A percentile compares a stretch with the other conserved stretches of the same genome.
phyloP scores from a whole-genome alignment of 2,113 vertebrate species.

The Callipepla squamata region DNA sequence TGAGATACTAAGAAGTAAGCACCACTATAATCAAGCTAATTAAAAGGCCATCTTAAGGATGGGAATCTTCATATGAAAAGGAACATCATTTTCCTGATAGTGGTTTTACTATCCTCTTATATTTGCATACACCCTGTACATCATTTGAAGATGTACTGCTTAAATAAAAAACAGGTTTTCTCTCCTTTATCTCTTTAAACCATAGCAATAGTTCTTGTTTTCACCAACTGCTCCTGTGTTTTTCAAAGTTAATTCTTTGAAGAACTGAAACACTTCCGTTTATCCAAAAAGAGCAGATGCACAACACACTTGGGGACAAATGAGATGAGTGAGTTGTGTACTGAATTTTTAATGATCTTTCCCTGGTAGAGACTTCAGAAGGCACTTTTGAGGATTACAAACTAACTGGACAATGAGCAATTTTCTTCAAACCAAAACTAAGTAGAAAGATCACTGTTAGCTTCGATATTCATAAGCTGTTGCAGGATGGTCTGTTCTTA shows the following conservation, averaged over 20 bases:
- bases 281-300: conserved; percentile 60
- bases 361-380: conserved; percentile 56
- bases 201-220: conserved; percentile 35
- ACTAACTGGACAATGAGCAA: conserved; percentile 2
- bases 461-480: neutral
- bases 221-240: conserved; percentile 16
- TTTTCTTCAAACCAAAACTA: conserved; percentile 25
- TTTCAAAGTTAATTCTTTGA: conserved; percentile 58
- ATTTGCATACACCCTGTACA: conserved; percentile 45
- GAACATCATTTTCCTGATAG: conserved; percentile 50
- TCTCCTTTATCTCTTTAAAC: conserved; percentile 51
- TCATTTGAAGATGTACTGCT: conserved; percentile 41
- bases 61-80: conserved; percentile 62
- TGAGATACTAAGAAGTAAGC: conserved; percentile 33
- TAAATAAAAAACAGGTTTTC: conserved; percentile 29
- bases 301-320: conserved; percentile 54
- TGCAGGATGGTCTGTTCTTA: neutral
- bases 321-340: conserved; percentile 50
- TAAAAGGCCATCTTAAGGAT: conserved; percentile 59
- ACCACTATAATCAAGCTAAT: conserved; percentile 64
- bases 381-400: conserved; percentile 60
- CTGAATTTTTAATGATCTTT: conserved; percentile 71
- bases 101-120: conserved; percentile 38
- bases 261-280: conserved; percentile 40
- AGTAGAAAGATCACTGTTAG: neutral